Evolutionary conservation across 92 coral and sea anemone genomes (phyloP).

Genomic region (Paramuricea clavata): DNA sequence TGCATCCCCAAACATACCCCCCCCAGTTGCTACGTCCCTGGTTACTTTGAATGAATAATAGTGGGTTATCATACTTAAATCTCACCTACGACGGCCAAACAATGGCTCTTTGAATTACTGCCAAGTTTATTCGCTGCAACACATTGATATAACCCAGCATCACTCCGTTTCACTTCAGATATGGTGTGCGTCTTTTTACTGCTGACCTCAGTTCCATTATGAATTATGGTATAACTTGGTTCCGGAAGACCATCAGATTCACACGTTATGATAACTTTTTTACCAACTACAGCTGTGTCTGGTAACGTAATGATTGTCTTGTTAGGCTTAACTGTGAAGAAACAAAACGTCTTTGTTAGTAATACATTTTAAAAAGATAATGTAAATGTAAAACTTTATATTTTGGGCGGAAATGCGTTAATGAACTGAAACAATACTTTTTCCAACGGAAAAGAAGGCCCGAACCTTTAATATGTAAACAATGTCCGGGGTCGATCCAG

Average conservation of each 20-base stretch:
- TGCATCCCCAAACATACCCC: too few relatives aligned
- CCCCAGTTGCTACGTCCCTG: too few relatives aligned
- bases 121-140: constrained; percentile 8
- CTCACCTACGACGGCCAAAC: background rate
- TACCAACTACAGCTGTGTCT: background rate
- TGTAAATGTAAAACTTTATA: too few relatives aligned
- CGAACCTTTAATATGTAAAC: too few relatives aligned
- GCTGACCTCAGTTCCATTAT: background rate
- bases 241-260: constrained; percentile 5
- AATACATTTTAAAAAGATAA: too few relatives aligned
- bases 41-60: too few relatives aligned
- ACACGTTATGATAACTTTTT: background rate
- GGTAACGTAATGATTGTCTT: background rate
- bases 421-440: too few relatives aligned
- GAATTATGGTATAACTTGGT: constrained; percentile 4
- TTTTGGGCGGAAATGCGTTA: too few relatives aligned
- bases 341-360: background rate
- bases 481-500: too few relatives aligned
- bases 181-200: background rate
- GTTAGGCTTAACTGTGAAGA: background rate
- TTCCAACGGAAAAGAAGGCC: too few relatives aligned
- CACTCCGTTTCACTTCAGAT: background rate
- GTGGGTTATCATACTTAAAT: too few relatives aligned
- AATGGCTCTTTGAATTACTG: background rate
- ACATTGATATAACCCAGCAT: background rate